These are phyloP conservation scores for Mormyrus lacerda DNA, from an alignment of 2,113 vertebrate species.

Conservation along the genomic window DNA sequence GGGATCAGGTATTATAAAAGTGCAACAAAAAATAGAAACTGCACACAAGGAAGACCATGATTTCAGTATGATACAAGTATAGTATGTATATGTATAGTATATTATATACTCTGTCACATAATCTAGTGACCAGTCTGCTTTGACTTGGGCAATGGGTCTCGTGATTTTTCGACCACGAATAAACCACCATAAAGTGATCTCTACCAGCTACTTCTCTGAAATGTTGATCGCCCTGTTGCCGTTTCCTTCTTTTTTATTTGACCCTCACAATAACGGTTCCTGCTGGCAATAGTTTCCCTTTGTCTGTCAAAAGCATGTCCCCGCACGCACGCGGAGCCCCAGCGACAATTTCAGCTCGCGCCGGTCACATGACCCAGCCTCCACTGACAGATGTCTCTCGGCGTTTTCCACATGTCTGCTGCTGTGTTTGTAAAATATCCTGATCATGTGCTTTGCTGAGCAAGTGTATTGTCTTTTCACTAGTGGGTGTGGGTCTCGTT, in stretches of 20 bases:
- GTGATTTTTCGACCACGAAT: background rate
- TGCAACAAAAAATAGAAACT: background rate
- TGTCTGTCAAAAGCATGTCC: background rate
- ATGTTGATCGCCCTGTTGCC: background rate
- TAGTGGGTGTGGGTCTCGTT: constrained; percentile 14
- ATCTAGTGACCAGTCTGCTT: background rate
- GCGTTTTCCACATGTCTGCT: background rate
- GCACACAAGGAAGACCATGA: background rate
- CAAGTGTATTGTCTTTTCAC: constrained; percentile 23
- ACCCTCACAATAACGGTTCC: background rate
- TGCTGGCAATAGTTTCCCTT: constrained; percentile 1
- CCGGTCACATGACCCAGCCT: background rate
- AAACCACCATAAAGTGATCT: background rate
- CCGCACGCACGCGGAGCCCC: background rate
- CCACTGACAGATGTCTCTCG: constrained; percentile 1
- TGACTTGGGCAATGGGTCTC: background rate
- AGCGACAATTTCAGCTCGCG: background rate
- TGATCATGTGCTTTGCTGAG: constrained; percentile 21
- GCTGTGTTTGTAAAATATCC: background rate
- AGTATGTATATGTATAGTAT: too few relatives aligned
- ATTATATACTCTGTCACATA: background rate
- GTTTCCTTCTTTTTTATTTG: constrained; percentile 7
- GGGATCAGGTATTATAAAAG: background rate
- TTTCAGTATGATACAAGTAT: background rate
- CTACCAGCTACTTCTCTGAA: background rate